Evolutionary conservation across 2,888 invertebrate species (phyloP), one percentile per base, ranked within the genome.

Genomic region (Noctua comes): DNA sequence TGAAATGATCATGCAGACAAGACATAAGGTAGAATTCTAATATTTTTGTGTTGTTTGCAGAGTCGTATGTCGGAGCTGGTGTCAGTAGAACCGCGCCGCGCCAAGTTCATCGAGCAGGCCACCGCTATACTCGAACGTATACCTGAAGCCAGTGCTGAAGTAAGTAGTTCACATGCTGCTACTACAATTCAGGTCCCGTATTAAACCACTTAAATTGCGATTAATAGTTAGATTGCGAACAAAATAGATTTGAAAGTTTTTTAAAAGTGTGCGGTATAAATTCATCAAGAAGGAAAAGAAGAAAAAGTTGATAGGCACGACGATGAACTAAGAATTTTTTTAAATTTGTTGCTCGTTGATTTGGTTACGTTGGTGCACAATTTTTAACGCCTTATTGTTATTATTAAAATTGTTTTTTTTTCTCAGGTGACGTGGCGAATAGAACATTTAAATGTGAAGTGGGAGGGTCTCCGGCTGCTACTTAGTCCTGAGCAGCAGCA

Each of bases 31-130:
- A 46, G 13, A 48, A 21, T 11, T 54, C 27, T 70, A n/a, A 68
- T 21, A 16, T 0, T 7, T 18, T 27, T 71, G 5, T 68, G 46
- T 83, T 75, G 84, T 83, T 96, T 97, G 43, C 95, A 98, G 98
- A 97, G 97, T 92, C 98, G 98, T 92, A 98, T 98, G 97, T 97
- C 98, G 90, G 98, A 98, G 95, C 95, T 98, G 93, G 97, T 97
- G 91, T 97, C 98, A 87, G 97, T 98, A 92, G 98, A 98, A 88
- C 97, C 98, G 69, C 97, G 98, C 83, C 97, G 98, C 86, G 97
- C 97, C 90, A 97, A 98, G 93, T 98, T 98, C 93, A 98, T 98
- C 88, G 98, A 98, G 91, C 98, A 98, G 94, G 98, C 98, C 81
- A 95, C 93, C 48, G 97, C 97, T 91, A 98, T 98, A 93, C 96